phyloP scores from a whole-genome alignment of 1,140 invertebrate genomes.

The Pseudomyrmex dendroicus region DNA sequence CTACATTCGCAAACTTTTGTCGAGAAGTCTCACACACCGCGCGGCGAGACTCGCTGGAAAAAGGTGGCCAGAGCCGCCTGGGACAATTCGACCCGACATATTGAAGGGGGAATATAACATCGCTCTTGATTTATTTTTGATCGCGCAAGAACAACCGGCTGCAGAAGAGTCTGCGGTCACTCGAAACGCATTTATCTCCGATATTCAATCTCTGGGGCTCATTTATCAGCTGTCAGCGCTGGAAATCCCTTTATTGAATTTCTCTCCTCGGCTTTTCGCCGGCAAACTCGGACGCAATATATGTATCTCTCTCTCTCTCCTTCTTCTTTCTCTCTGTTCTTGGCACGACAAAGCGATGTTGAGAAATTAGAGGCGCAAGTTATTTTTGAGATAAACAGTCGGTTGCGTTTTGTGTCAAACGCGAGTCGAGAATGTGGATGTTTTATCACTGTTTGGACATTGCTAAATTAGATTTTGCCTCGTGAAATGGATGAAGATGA shows the following conservation, averaged over 20 bases:
- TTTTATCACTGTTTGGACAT: constrained; percentile 28
- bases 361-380: constrained; percentile 5
- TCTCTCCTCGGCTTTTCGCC: constrained; percentile 37
- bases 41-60: not conserved
- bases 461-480: constrained; percentile 42
- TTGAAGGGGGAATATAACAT: constrained; percentile 60
- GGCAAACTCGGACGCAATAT: not conserved
- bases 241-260: constrained; percentile 57
- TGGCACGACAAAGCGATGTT: constrained; percentile 2
- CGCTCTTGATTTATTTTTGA: constrained; percentile 60
- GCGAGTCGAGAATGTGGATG: not conserved
- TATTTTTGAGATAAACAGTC: constrained; percentile 35
- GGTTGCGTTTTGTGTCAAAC: not conserved
- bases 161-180: constrained; percentile 24
- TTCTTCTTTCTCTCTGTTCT: not conserved
- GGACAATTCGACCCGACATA: constrained; percentile 53
- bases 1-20: constrained; percentile 54
- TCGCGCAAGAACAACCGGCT: constrained; percentile 24
- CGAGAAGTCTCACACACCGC: constrained; percentile 4
- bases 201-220: constrained; percentile 54
- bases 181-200: constrained; percentile 45
- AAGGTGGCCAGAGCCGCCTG: constrained; percentile 28
- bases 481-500: not conserved
- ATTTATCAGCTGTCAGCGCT: constrained; percentile 57
- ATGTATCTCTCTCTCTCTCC: too few relatives aligned